Evolutionary conservation across 2,888 invertebrate species (phyloP).

Genomic region (Conchocele bisecta): DNA sequence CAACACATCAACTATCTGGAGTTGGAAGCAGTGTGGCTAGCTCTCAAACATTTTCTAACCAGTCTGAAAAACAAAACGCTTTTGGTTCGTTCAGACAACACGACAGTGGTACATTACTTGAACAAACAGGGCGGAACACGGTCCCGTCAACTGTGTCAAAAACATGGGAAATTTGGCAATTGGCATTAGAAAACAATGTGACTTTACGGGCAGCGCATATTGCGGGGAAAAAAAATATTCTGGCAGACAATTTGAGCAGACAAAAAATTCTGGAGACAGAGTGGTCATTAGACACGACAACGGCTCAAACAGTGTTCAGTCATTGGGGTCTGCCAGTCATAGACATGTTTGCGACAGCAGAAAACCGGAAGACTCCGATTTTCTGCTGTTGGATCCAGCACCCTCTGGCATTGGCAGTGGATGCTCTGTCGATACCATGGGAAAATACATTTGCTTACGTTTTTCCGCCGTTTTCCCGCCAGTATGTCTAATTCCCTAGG

Average conservation of each 20-base stretch:
- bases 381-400: conserved; percentile 39
- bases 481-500: conserved; percentile 24
- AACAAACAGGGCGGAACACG: conserved; percentile 49
- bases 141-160: conserved; percentile 27
- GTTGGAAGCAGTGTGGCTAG: conserved; percentile 40
- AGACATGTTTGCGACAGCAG: conserved; percentile 37
- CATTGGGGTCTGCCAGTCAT: conserved; percentile 18
- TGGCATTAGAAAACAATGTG: conserved; percentile 30
- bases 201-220: conserved; percentile 31
- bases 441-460: conserved; percentile 40
- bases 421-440: conserved; percentile 46
- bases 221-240: conserved; percentile 18
- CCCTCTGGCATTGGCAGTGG: conserved; percentile 22
- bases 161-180: conserved; percentile 40
- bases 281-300: conserved; percentile 19
- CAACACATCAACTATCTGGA: conserved; percentile 48
- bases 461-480: conserved; percentile 42
- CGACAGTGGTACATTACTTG: conserved; percentile 42
- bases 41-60: conserved; percentile 16
- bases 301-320: conserved; percentile 1
- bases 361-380: conserved; percentile 20
- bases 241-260: conserved; percentile 29
- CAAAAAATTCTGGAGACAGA: conserved; percentile 19
- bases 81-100: conserved; percentile 44
- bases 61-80: conserved; percentile 20